phyloP scores from a whole-genome alignment of 2,113 vertebrate species.

The Tenebrosternarchus preto region DNA sequence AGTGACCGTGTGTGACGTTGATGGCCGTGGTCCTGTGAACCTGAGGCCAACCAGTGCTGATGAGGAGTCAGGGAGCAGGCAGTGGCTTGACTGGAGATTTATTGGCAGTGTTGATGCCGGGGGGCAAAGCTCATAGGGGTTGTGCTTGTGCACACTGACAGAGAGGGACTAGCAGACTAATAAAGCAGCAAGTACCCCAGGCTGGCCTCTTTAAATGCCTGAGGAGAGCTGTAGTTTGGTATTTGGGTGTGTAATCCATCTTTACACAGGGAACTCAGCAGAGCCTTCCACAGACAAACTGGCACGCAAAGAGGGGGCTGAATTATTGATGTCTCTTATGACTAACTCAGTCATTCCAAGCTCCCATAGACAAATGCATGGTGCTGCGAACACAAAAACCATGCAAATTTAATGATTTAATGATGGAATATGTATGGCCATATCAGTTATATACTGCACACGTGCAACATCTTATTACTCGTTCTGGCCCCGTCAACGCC shows the following conservation, averaged over 20 bases:
- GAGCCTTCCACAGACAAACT: slow-evolving; percentile 35
- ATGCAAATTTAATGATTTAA: slow-evolving; percentile 48
- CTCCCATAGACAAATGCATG: slow-evolving; percentile 30
- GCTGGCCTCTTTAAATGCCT: slow-evolving; percentile 40
- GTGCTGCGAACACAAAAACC: slow-evolving; percentile 1
- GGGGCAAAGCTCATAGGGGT: background rate
- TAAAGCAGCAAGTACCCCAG: slow-evolving; percentile 28
- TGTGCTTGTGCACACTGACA: slow-evolving; percentile 27
- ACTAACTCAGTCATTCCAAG: slow-evolving; percentile 33
- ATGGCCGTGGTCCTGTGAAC: slow-evolving; percentile 3
- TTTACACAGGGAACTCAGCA: slow-evolving; percentile 45
- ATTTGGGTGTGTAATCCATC: slow-evolving; percentile 53
- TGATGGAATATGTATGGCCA: slow-evolving; percentile 29
- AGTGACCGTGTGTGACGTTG: background rate
- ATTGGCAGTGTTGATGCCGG: slow-evolving; percentile 35
- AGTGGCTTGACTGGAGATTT: slow-evolving; percentile 43
- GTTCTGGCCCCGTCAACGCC: slow-evolving; percentile 6
- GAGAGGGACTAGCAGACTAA: slow-evolving; percentile 31
- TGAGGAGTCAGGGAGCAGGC: slow-evolving; percentile 32
- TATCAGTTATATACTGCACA: background rate
- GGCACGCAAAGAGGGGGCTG: slow-evolving; percentile 24
- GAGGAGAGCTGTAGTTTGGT: slow-evolving; percentile 38
- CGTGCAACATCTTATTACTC: slow-evolving; percentile 17
- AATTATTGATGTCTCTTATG: slow-evolving; percentile 45
- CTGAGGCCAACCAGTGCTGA: slow-evolving; percentile 35